Conservation (phyloP, 2,888 invertebrate genomes). For the Pseudococcus viburni region DNA sequence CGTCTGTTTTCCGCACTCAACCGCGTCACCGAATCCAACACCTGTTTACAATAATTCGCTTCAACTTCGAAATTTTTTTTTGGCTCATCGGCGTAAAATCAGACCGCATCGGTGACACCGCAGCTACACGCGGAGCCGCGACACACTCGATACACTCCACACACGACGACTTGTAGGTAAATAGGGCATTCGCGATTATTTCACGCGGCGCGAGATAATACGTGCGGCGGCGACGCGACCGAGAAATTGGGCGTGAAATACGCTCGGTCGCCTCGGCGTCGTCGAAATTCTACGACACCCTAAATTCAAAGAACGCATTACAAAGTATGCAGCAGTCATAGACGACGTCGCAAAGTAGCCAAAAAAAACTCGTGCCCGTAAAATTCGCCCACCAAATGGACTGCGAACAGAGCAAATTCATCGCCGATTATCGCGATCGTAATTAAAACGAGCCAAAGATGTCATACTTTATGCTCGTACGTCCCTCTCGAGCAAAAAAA, state of each 20-base stretch:
- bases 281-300: too few relatives aligned
- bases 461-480: neutral
- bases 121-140: neutral
- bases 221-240: neutral
- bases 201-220: neutral
- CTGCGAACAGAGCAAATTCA: neutral
- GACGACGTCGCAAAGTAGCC: neutral
- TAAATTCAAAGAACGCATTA: too few relatives aligned
- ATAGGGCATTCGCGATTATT: conserved; percentile 6
- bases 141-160: neutral
- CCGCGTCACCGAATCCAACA: too few relatives aligned
- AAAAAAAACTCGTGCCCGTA: neutral
- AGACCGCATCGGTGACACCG: neutral
- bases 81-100: conserved; percentile 1
- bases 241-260: neutral
- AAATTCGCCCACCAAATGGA: neutral
- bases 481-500: neutral
- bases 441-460: conserved; percentile 18
- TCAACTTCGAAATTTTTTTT: neutral
- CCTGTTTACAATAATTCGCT: too few relatives aligned
- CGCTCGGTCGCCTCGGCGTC: neutral
- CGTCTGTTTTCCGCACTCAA: too few relatives aligned
- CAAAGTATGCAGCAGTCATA: neutral
- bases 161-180: neutral
- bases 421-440: neutral